phyloP scores from a whole-genome alignment of 2,888 invertebrate genomes.

The Megalurothrips usitatus region DNA sequence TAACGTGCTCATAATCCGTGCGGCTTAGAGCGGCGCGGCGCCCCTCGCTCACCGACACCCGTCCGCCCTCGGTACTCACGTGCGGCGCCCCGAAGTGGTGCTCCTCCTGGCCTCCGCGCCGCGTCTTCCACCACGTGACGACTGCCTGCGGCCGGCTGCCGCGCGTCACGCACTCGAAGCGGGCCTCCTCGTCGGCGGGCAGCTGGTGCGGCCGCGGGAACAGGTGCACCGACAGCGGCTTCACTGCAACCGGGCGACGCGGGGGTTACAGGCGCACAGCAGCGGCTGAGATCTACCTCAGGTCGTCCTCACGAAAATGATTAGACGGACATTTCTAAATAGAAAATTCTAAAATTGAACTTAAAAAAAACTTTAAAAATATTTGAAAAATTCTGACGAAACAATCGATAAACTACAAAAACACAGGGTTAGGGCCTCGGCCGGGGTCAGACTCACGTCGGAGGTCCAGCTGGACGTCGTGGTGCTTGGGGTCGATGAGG shows the following conservation, averaged over 20 bases:
- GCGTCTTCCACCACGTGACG: conserved; percentile 60
- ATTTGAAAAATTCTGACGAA: too few species aligned
- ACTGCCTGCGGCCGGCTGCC: conserved; percentile 83
- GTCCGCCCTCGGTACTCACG: conserved; percentile 42
- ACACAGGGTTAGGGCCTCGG: too few species aligned
- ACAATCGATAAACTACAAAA: too few species aligned
- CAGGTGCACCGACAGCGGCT: conserved; percentile 72
- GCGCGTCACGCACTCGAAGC: conserved; percentile 72
- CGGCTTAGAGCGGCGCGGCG: background rate
- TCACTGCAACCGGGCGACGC: conserved; percentile 61
- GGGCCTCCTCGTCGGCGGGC: conserved; percentile 73
- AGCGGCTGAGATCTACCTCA: too few species aligned
- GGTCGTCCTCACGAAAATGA: too few species aligned
- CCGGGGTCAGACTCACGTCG: conserved; percentile 78
- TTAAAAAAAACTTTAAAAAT: too few species aligned
- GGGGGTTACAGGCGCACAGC: too few species aligned
- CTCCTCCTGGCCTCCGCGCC: background rate
- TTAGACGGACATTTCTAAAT: too few species aligned
- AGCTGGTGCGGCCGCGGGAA: conserved; percentile 70
- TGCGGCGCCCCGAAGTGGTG: conserved; percentile 16
- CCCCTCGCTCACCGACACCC: conserved; percentile 64
- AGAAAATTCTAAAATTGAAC: too few species aligned
- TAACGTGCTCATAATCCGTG: background rate
- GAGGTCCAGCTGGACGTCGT: conserved; percentile 76
- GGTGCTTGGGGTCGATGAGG: conserved; percentile 76